A percentile compares a stretch with the other conserved stretches of the same genome.
Conservation (phyloP, 2,797 vertebrate species). For the Varecia variegata region DNA sequence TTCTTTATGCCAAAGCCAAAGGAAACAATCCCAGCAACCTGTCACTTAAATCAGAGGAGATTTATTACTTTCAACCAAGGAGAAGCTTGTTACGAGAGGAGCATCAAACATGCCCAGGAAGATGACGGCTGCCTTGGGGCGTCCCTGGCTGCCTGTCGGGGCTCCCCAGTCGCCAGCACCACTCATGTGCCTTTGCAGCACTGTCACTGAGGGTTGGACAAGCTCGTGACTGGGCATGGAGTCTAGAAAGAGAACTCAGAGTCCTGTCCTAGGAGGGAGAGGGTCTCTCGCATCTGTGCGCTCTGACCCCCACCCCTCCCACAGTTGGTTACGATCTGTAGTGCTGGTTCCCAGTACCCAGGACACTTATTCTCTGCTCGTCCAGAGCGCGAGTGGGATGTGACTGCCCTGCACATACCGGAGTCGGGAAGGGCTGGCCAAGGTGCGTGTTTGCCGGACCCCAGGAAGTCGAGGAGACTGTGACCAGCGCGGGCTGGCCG, state of each 20-base stretch:
- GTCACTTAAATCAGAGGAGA: constrained; percentile 17
- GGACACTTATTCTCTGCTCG: background rate
- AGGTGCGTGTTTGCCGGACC: background rate
- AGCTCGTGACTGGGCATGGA: background rate
- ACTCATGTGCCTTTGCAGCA: background rate
- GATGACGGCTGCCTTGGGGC: rapidly evolving
- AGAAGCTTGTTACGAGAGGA: background rate
- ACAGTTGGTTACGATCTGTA: background rate
- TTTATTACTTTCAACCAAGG: background rate
- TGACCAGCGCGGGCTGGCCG: background rate
- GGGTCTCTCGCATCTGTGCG: background rate
- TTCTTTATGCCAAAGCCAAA: background rate
- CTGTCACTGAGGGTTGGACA: background rate
- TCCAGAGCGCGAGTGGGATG: background rate
- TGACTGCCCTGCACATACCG: background rate
- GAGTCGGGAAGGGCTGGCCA: background rate
- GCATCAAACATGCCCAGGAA: background rate
- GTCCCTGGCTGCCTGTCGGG: background rate
- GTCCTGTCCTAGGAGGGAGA: background rate
- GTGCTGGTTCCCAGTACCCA: background rate
- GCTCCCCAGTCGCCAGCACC: background rate
- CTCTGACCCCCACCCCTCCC: rapidly evolving
- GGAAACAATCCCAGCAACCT: background rate
- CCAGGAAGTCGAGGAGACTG: background rate
- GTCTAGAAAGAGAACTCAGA: background rate